Conservation (phyloP, 2,113 vertebrate genomes). For the Lanius collurio region DNA sequence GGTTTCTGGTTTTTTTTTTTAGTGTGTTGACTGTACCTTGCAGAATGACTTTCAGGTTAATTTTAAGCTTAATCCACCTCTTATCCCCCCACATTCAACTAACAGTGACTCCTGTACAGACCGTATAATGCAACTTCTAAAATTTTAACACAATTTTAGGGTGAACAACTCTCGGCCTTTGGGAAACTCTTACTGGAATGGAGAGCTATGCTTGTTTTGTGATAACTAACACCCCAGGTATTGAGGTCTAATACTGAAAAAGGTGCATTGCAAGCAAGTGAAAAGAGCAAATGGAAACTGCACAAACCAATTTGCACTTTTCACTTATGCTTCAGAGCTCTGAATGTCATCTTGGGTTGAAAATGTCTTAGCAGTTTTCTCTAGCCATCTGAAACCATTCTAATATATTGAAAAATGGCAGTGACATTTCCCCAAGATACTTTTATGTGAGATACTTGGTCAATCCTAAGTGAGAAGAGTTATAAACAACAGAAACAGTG, state of each 20-base stretch:
- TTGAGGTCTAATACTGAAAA: slow-evolving; percentile 13
- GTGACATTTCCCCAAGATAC: slow-evolving; percentile 34
- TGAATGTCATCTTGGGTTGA: slow-evolving; percentile 45
- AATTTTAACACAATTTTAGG: neutral
- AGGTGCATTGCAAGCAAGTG: neutral
- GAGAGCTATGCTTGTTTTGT: neutral
- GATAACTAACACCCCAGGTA: slow-evolving; percentile 5
- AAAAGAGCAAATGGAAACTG: slow-evolving; percentile 49
- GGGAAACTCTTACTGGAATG: neutral
- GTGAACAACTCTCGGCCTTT: neutral
- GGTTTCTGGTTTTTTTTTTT: neutral
- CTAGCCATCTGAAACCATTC: slow-evolving; percentile 31
- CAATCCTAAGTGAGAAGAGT: neutral
- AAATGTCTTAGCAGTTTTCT: slow-evolving; percentile 44
- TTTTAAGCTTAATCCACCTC: neutral
- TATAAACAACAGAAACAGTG: neutral
- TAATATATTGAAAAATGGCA: slow-evolving; percentile 34
- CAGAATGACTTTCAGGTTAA: neutral
- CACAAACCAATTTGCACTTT: slow-evolving; percentile 38
- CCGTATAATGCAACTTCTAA: neutral
- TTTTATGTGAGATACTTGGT: neutral
- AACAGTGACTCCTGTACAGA: neutral
- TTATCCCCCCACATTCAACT: neutral
- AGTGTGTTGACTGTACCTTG: neutral
- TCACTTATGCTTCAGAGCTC: slow-evolving; percentile 44